Evolutionary conservation across 2,113 vertebrate genomes (phyloP).

Genomic region (Scalopus aquaticus): DNA sequence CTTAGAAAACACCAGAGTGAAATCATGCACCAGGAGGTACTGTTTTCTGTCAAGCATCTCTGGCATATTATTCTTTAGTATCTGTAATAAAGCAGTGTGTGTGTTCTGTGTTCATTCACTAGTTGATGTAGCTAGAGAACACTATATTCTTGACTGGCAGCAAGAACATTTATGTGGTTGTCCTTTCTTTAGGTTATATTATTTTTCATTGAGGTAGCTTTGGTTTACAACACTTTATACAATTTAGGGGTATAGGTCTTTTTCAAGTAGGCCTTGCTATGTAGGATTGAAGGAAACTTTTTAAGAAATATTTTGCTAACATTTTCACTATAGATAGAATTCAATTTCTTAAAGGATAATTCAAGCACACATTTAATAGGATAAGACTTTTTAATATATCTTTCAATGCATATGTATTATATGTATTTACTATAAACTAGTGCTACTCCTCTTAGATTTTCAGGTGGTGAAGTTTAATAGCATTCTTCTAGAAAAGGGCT

Average conservation of each 20-base stretch:
- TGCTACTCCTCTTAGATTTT: background rate
- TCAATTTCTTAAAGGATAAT: background rate
- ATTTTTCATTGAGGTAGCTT: too few species aligned
- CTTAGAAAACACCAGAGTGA: background rate
- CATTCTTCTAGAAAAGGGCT: background rate
- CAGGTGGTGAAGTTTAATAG: background rate
- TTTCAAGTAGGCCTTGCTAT: slow-evolving; percentile 10
- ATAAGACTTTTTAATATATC: background rate
- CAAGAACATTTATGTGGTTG: background rate
- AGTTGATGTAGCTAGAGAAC: background rate
- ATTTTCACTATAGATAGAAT: background rate
- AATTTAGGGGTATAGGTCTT: background rate
- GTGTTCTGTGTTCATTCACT: background rate
- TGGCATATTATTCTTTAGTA: background rate
- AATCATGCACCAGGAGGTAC: background rate
- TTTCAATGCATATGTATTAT: background rate
- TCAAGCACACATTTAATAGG: background rate
- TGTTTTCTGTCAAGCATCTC: background rate
- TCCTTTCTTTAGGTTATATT: background rate
- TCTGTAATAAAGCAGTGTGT: background rate
- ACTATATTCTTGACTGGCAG: background rate
- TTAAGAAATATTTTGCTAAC: slow-evolving; percentile 18
- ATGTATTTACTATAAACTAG: background rate
- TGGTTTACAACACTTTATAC: too few species aligned
- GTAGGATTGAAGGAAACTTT: background rate